phyloP scores from a whole-genome alignment of 2,113 vertebrate genomes.

The Anguilla rostrata region DNA sequence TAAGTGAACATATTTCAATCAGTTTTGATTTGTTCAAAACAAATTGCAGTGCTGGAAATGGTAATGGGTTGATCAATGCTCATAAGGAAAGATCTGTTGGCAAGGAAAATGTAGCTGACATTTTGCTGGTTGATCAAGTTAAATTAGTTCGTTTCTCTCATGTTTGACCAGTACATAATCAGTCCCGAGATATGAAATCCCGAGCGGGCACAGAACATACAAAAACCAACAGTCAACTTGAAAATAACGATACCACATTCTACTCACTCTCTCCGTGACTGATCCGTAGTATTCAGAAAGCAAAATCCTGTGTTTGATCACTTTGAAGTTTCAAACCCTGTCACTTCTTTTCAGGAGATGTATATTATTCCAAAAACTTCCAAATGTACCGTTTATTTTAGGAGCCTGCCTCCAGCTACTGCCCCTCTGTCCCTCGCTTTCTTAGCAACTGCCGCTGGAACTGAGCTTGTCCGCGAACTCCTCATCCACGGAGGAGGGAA shows the following conservation, averaged over 20 bases:
- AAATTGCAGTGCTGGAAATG: neutral
- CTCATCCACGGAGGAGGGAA: neutral
- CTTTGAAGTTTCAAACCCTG: neutral
- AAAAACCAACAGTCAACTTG: conserved; percentile 10
- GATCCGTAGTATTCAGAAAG: neutral
- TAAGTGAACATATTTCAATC: neutral
- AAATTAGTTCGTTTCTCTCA: neutral
- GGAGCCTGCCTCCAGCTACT: neutral
- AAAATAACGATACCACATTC: conserved; percentile 12
- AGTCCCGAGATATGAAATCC: neutral
- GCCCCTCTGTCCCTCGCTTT: neutral
- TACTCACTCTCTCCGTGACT: neutral
- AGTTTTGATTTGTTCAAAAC: neutral
- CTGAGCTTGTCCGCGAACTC: neutral
- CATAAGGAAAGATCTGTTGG: neutral
- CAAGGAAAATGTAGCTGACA: neutral
- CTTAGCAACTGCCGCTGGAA: neutral
- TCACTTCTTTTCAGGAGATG: neutral
- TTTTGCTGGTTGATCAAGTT: neutral
- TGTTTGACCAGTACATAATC: neutral
- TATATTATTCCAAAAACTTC: neutral
- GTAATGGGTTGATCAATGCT: neutral
- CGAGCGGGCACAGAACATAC: neutral
- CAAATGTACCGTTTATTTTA: neutral
- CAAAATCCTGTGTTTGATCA: neutral